Evolutionary conservation across 2,113 vertebrate genomes (phyloP).

Genomic region (Spea multiplicata): DNA sequence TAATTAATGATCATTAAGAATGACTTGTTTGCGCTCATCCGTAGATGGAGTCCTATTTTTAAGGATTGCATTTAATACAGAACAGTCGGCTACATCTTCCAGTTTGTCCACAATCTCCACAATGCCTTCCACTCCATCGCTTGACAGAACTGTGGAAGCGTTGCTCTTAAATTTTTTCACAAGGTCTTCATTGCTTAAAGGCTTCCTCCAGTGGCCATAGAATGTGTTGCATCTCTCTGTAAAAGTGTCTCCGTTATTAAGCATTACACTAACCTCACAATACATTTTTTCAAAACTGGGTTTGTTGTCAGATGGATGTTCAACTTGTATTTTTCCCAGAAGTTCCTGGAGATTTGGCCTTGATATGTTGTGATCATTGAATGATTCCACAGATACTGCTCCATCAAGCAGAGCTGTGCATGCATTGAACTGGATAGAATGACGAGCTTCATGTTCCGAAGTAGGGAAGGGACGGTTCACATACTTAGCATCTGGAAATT

Average conservation of each 20-base stretch:
- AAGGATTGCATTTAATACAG: slow-evolving; percentile 65
- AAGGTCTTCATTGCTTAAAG: slow-evolving; percentile 76
- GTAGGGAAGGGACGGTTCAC: slow-evolving; percentile 75
- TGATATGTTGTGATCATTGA: slow-evolving; percentile 57
- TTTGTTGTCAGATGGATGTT: slow-evolving; percentile 74
- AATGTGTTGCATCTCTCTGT: slow-evolving; percentile 72
- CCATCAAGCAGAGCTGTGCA: slow-evolving; percentile 78
- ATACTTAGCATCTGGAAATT: slow-evolving; percentile 79
- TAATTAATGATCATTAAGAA: neutral
- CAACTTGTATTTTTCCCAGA: slow-evolving; percentile 71
- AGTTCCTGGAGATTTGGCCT: slow-evolving; percentile 66
- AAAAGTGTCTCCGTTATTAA: slow-evolving; percentile 52
- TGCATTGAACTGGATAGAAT: slow-evolving; percentile 89
- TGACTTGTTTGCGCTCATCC: neutral
- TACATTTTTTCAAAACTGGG: slow-evolving; percentile 87
- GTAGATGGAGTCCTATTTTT: slow-evolving; percentile 56
- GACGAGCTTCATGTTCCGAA: slow-evolving; percentile 85
- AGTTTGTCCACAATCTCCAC: slow-evolving; percentile 67
- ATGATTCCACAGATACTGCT: slow-evolving; percentile 68
- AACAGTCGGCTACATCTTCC: slow-evolving; percentile 72
- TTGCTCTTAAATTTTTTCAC: slow-evolving; percentile 79
- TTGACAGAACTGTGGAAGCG: slow-evolving; percentile 59
- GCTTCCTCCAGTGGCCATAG: slow-evolving; percentile 92
- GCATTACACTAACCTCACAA: slow-evolving; percentile 66
- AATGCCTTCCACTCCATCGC: slow-evolving; percentile 68